Evolutionary conservation across 64 coral and sea anemone species (phyloP), one percentile per base, ranked within the genome.

Genomic region (Anthopleura sola): DNA sequence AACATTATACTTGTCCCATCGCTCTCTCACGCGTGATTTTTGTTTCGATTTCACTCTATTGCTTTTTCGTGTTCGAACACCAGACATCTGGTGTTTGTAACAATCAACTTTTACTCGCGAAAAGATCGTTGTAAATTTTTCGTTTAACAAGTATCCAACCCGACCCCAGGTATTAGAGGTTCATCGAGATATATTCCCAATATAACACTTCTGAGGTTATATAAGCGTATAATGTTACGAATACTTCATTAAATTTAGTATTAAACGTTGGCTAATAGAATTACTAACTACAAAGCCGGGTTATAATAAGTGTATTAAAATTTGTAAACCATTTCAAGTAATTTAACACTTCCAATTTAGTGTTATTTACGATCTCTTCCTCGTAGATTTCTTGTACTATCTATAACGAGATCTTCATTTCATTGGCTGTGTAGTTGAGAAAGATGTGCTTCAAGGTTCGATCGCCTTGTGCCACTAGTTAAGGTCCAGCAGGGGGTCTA

Each of bases 41-140:
- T 23, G 76, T 79, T 79, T 79, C 76, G 36, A 79, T 79, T 79
- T 77, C 5, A 77, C 5, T 24, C 34, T 19, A 77, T 5, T 71
- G 76, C 75, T 44, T 48, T 79, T 79, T 79, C 76, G 76, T 79
- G 76, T 26, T 79, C 44, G 38, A 47, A 16, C 1, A 37, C 75
- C 75, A 37, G 75, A 79, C 76, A 79, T 79, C 76, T 79, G 76
- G 13, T 47, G 6, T 44, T 79, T 79, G 19, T 79, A 79, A 48
- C 76, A 79, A 24, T 44, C 44, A 48, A n/a, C 37, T 33, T 39
- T 23, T 19, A 38, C 36, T 44, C 14, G 76, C 76, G 76, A 79
- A 79, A 79, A 79, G 76, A 17, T 79, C 34, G 24, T 2, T 24
- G 37, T 79, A 48, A n/a, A 79, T 47, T 79, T 79, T 79, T 48